Evolutionary conservation across 1,140 invertebrate species (phyloP).

Genomic region (Apocrypta bakeri): DNA sequence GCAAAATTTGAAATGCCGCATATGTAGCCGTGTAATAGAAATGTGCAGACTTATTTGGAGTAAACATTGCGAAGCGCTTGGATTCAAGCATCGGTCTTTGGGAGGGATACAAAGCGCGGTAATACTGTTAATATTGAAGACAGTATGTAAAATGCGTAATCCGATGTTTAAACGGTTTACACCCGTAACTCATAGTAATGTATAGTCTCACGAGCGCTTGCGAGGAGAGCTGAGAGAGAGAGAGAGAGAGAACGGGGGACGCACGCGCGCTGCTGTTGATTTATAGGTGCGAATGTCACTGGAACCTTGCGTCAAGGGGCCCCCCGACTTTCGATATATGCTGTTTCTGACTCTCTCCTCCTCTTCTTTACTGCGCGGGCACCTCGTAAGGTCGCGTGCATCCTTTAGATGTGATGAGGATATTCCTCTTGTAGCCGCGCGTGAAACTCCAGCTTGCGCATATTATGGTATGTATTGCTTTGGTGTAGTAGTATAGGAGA

Average conservation of each 20-base stretch:
- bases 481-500: too few relatives aligned
- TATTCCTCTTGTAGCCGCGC: constrained; percentile 3
- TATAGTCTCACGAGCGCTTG: constrained; percentile 63
- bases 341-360: neutral
- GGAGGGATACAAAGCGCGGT: constrained; percentile 60
- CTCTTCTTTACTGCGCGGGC: neutral
- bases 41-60: too few relatives aligned
- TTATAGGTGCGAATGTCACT: constrained; percentile 72
- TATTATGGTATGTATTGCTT: neutral
- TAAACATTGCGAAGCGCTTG: too few relatives aligned
- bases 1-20: too few relatives aligned
- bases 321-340: constrained; percentile 21
- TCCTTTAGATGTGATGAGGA: neutral
- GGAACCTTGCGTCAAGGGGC: constrained; percentile 67
- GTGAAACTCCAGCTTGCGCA: neutral
- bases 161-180: constrained; percentile 73
- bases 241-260: constrained; percentile 46
- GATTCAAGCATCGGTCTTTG: too few relatives aligned
- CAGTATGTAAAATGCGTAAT: constrained; percentile 72
- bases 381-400: neutral
- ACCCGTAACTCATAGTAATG: constrained; percentile 72
- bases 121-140: constrained; percentile 69
- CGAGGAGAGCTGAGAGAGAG: too few relatives aligned
- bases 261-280: constrained; percentile 64
- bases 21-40: too few relatives aligned